Evolutionary conservation across 35 echinoderm and acorn worm genomes (phyloP), one percentile per base, ranked within the genome.

Genomic region (Amphiura filiformis): DNA sequence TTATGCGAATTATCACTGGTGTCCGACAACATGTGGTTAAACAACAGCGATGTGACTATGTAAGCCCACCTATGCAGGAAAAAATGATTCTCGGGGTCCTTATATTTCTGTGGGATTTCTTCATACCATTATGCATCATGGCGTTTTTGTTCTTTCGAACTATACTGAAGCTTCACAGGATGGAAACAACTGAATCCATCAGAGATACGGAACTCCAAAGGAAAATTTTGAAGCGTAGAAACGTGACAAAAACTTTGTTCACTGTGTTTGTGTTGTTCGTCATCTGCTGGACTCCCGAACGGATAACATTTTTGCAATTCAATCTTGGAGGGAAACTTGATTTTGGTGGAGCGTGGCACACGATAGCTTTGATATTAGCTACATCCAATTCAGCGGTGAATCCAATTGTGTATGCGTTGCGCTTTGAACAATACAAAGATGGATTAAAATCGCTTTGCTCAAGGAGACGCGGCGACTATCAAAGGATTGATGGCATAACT

Each of bases 241-340:
- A 81, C 36, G 87, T 88, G 11, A 65, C 79, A n/a, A 81, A 90
- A 39, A 44, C 80, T 33, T 39, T 93, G 18, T 31, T 93, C 4
- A 57, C 80, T 17, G 91, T 92, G 1, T 88, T 83, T 38, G 30
- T 87, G 0, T 34, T 93, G 7, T 97, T 90, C 82, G 47, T 93
- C 13, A 81, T 97, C 32, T 97, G 95, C 57, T 97, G 95, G 95
- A 84, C 95, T n/a, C 95, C 95, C 0, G 91, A 93, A 56, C 91
- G 90, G 57, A 87, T 70, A 75, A 85, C 91, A n/a, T 97, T 97
- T 56, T 82, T 93, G 40, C 91, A 97, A 36, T 78, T 82, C 32
- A 93, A 93, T 44, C 78, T 97, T 1, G 95, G 95, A 2, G 95
- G 95, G 1, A 34, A 78, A 0, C 70, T 97, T 0, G 82, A 97